Percentiles rank a stretch among this genome's conserved stretches.
Conservation (phyloP, 2,113 vertebrate species). For the Ceratotherium simum region DNA sequence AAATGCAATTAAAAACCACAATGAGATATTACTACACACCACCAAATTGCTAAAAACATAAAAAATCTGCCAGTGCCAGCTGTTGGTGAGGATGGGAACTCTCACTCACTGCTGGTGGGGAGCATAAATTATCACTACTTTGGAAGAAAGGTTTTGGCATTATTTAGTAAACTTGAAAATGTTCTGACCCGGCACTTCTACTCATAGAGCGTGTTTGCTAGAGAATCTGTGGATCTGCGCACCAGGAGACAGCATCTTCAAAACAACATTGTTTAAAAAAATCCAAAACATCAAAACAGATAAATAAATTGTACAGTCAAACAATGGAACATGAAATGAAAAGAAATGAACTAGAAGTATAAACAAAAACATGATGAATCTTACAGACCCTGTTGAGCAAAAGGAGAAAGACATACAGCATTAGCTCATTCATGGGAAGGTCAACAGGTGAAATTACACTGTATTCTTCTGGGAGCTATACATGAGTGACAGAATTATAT, state of each 20-base stretch:
- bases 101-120: neutral
- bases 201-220: neutral
- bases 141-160: neutral
- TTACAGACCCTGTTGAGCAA: neutral
- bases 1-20: neutral
- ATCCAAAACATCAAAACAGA: neutral
- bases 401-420: neutral
- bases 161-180: neutral
- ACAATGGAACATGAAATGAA: neutral
- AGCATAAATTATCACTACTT: neutral
- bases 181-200: neutral
- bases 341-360: neutral
- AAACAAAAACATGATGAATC: neutral
- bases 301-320: neutral
- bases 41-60: neutral
- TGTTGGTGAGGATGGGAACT: neutral
- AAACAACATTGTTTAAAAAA: neutral
- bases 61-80: neutral
- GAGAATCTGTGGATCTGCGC: neutral
- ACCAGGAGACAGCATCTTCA: neutral
- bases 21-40: neutral
- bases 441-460: neutral
- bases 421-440: neutral
- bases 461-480: neutral
- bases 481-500: neutral